Evolutionary conservation across 2,797 vertebrate species (phyloP).

Genomic region (Syngnathus acus): DNA sequence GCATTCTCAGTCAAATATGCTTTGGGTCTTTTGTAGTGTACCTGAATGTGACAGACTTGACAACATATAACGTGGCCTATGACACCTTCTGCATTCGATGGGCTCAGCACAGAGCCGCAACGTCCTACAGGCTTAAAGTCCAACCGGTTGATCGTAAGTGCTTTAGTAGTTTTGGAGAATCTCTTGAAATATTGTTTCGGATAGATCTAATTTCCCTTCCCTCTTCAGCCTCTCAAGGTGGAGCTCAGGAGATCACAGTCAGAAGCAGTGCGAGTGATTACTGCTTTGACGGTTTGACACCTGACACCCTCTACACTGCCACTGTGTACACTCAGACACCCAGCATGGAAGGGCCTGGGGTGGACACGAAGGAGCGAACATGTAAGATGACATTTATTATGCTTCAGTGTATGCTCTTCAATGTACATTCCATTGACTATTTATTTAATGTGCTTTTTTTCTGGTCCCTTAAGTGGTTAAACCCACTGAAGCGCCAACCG

Average conservation of each 20-base stretch:
- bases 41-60: slow-evolving; percentile 88
- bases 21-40: slow-evolving; percentile 73
- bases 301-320: slow-evolving; percentile 83
- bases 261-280: slow-evolving; percentile 81
- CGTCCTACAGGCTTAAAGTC: slow-evolving; percentile 93
- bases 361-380: slow-evolving; percentile 81
- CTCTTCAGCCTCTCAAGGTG: slow-evolving; percentile 55
- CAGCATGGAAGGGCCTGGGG: slow-evolving; percentile 88
- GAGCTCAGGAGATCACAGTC: slow-evolving; percentile 90
- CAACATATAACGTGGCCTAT: slow-evolving; percentile 83
- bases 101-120: slow-evolving; percentile 87
- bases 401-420: neutral
- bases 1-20: neutral
- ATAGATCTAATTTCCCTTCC: neutral
- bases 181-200: neutral
- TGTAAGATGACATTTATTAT: slow-evolving; percentile 62
- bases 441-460: neutral
- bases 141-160: slow-evolving; percentile 81
- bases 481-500: slow-evolving; percentile 85
- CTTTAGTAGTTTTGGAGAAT: neutral
- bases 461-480: slow-evolving; percentile 76
- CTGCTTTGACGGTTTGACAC: slow-evolving; percentile 85
- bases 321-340: slow-evolving; percentile 89
- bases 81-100: slow-evolving; percentile 87
- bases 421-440: neutral